Evolutionary conservation across 2,113 vertebrate genomes (phyloP).

Genomic region (Scortum barcoo): DNA sequence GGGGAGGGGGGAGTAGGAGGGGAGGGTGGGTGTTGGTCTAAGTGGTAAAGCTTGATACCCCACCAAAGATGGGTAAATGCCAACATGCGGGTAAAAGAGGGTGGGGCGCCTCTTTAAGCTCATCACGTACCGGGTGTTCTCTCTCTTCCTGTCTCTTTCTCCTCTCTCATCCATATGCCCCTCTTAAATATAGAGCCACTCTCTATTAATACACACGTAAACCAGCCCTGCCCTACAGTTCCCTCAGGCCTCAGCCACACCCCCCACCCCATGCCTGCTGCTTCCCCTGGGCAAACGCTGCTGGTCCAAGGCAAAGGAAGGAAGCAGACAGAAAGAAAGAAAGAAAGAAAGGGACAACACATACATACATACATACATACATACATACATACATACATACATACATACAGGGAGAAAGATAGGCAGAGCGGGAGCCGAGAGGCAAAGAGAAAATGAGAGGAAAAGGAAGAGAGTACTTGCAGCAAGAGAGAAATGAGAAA

Average conservation of each 20-base stretch:
- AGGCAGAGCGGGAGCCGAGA: neutral
- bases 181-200: slow-evolving; percentile 78
- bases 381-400: too few species aligned
- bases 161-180: slow-evolving; percentile 65
- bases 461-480: neutral
- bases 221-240: slow-evolving; percentile 53
- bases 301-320: slow-evolving; percentile 39
- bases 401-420: neutral
- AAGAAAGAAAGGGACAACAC: slow-evolving; percentile 8
- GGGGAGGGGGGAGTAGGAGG: neutral
- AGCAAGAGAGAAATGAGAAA: slow-evolving; percentile 22
- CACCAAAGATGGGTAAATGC: slow-evolving; percentile 78
- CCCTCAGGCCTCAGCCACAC: slow-evolving; percentile 32
- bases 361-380: too few species aligned
- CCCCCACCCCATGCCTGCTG: slow-evolving; percentile 8
- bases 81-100: slow-evolving; percentile 61
- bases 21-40: slow-evolving; percentile 1
- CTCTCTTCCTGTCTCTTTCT: slow-evolving; percentile 39
- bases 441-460: neutral
- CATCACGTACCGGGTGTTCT: slow-evolving; percentile 38
- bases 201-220: slow-evolving; percentile 80
- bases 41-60: slow-evolving; percentile 67
- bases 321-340: slow-evolving; percentile 10
- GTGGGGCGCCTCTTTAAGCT: slow-evolving; percentile 59
- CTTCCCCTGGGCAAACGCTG: slow-evolving; percentile 31